Evolutionary conservation across 30 jellyfish, hydroid and myxozoan species (phyloP).

Genomic region (Turritopsis rubra): DNA sequence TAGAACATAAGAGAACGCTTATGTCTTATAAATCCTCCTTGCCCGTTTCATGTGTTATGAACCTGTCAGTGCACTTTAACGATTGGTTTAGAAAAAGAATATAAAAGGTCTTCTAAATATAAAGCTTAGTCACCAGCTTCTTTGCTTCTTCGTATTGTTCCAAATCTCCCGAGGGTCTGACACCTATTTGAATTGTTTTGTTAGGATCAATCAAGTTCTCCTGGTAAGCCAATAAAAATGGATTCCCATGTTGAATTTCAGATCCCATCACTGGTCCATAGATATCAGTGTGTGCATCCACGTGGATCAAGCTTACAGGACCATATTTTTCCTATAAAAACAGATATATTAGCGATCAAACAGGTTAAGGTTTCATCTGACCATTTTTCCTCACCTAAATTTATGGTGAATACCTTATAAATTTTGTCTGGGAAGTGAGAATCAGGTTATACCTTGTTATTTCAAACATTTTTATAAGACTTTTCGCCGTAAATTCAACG

Average conservation of each 20-base stretch:
- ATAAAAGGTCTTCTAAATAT: too few species aligned
- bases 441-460: too few species aligned
- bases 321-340: slow-evolving; percentile 66
- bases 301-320: slow-evolving; percentile 61
- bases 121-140: slow-evolving; percentile 30
- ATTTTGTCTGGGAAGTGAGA: too few species aligned
- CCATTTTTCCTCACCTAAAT: too few species aligned
- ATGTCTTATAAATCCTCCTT: too few species aligned
- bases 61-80: too few species aligned
- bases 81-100: too few species aligned
- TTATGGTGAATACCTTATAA: too few species aligned
- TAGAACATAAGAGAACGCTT: too few species aligned
- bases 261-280: slow-evolving; percentile 52
- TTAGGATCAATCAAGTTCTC: slow-evolving; percentile 58
- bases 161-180: slow-evolving; percentile 55
- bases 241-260: slow-evolving; percentile 70
- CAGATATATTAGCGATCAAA: background rate
- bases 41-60: too few species aligned
- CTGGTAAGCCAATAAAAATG: slow-evolving; percentile 57
- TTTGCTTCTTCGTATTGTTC: slow-evolving; percentile 45
- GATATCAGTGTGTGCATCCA: slow-evolving; percentile 79
- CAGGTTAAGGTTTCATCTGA: background rate
- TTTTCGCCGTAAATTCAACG: too few species aligned
- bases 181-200: slow-evolving; percentile 67
- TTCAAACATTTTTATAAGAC: too few species aligned